phyloP scores from a whole-genome alignment of 2,113 vertebrate species.

The Corapipo altera region DNA sequence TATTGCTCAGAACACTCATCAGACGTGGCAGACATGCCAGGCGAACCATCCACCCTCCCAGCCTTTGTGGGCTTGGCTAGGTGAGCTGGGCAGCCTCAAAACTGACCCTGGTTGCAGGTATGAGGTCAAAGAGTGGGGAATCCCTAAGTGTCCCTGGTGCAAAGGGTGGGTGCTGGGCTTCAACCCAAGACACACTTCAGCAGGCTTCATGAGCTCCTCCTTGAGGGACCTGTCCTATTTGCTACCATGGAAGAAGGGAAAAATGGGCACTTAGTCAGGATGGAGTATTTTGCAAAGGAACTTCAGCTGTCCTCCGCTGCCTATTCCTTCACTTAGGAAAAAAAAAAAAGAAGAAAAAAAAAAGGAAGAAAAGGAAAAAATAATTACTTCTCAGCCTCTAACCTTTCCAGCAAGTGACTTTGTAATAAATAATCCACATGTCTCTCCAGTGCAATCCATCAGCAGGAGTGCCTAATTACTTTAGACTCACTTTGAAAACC shows the following conservation, averaged over 20 bases:
- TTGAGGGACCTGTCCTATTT: neutral
- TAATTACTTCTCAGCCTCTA: constrained; percentile 83
- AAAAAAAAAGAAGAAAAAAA: constrained; percentile 54
- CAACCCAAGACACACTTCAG: neutral
- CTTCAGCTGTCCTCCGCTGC: constrained; percentile 38
- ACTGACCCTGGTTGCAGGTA: neutral
- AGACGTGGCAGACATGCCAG: neutral
- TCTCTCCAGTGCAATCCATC: constrained; percentile 78
- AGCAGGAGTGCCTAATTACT: constrained; percentile 79
- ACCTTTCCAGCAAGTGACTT: constrained; percentile 82
- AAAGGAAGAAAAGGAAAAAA: constrained; percentile 65
- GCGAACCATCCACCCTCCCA: neutral
- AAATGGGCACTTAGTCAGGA: neutral
- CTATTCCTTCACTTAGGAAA: constrained; percentile 25
- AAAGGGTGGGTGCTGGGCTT: neutral
- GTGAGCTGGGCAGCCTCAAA: neutral
- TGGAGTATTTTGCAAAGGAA: constrained; percentile 30
- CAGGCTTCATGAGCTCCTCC: neutral
- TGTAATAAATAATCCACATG: constrained; percentile 80
- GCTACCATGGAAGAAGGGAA: neutral
- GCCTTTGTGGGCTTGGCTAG: neutral
- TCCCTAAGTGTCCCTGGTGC: neutral
- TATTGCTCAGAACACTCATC: neutral
- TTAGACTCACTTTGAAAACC: constrained; percentile 77
- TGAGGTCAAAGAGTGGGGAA: neutral